Evolutionary conservation across 2,888 invertebrate species (phyloP), one percentile per base, ranked within the genome.

Genomic region (Mechanitis mazaeus): DNA sequence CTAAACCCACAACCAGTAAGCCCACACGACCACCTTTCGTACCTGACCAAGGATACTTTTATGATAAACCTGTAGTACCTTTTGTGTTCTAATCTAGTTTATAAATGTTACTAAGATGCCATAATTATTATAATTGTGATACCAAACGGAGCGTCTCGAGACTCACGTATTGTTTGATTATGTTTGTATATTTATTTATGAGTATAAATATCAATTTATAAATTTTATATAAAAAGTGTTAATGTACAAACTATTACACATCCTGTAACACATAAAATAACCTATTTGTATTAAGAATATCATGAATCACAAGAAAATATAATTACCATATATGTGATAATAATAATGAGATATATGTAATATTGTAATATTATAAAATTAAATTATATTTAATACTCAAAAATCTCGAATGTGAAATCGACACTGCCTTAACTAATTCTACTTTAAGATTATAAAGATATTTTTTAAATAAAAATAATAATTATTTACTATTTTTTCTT

Each of bases 391-490:
- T 78, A 87, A 89, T 89, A 89, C 89, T 89, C 88, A 88, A 80
- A 77, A 76, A 76, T 65, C 65, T 72, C 72, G 73, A 73, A 81
- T 74, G 76, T 72, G 71, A 70, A 79, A 79, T 75, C 79, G 80
- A 79, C 88, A 89, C 88, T 89, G 88, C 89, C 89, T 79, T 79
- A 79, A 85, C 83, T 85, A 85, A 87, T 85, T 78, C 65, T 82
- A 81, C 63, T 72, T 71, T 79, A 79, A 77, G 77, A 74, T 79
- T 80, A 69, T 84, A 84, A 82, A 84, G 74, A 75, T 75, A 77
- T 79, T 77, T 80, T 80, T 74, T 75, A 66, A 75, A 73, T 73
- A 75, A 75, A 65, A 72, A 69, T 59, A 64, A 64, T 63, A 54
- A 67, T 56, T 64, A 68, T 53, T 55, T 60, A 59, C 20, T 56